Percentiles rank a stretch among this genome's conserved stretches.
These are phyloP conservation scores for Zaprionus lachaisei DNA, from an alignment of 1,140 invertebrate species.

Conservation along the genomic window DNA sequence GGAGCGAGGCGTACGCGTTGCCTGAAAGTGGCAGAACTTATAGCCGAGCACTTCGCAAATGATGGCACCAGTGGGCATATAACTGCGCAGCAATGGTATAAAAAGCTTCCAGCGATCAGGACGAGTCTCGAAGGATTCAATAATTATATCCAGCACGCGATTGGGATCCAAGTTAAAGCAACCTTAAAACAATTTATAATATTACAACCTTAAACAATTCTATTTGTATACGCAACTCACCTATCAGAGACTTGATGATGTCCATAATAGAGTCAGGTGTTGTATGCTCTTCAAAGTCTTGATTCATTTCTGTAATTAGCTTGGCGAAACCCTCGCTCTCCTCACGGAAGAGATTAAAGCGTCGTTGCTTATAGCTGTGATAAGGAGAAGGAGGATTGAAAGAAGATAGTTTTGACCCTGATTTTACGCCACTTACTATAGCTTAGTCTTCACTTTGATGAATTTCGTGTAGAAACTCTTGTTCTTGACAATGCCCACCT, in stretches of 20 bases:
- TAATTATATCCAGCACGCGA: constrained; percentile 97
- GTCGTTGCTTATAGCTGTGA: constrained; percentile 98
- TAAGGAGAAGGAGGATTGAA: neutral
- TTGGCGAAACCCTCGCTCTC: constrained; percentile 99
- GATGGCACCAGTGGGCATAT: constrained; percentile 93
- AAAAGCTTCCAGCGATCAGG: constrained; percentile 91
- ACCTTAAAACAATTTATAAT: constrained; percentile 86
- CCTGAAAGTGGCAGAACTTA: constrained; percentile 93
- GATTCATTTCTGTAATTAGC: constrained; percentile 97
- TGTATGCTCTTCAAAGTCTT: constrained; percentile 90
- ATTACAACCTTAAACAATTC: neutral
- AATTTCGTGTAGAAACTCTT: constrained; percentile 97
- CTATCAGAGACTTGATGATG: constrained; percentile 96
- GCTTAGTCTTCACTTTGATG: constrained; percentile 98
- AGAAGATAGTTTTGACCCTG: neutral
- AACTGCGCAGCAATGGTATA: constrained; percentile 92
- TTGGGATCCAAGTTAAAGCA: constrained; percentile 99
- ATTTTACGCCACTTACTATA: constrained; percentile 93
- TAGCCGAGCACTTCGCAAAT: constrained; percentile 97
- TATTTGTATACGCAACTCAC: constrained; percentile 85
- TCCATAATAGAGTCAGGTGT: constrained; percentile 89
- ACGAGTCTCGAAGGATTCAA: constrained; percentile 98
- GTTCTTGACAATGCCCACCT: constrained; percentile 95
- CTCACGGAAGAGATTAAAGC: constrained; percentile 99
- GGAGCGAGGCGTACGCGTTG: constrained; percentile 90